Evolutionary conservation across 2,888 invertebrate genomes (phyloP).

Genomic region (Xestia sexstrigata): DNA sequence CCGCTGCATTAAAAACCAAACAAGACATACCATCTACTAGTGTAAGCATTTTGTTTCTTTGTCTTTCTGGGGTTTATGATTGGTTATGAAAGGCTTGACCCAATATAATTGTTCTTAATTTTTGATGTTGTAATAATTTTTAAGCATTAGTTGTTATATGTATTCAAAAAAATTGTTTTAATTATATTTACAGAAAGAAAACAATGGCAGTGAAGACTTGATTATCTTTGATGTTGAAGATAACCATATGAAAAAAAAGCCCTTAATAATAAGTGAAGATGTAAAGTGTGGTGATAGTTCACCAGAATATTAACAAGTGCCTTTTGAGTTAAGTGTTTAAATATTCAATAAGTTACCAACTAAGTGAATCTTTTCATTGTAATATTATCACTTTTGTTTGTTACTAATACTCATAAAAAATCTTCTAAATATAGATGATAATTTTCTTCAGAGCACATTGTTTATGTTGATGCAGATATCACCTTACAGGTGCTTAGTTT

Average conservation of each 20-base stretch:
- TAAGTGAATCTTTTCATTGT: slow-evolving; percentile 53
- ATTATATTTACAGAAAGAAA: slow-evolving; percentile 80
- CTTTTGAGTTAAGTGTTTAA: slow-evolving; percentile 74
- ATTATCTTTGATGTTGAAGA: slow-evolving; percentile 87
- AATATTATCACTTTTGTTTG: slow-evolving; percentile 51
- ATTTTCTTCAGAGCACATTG: slow-evolving; percentile 41
- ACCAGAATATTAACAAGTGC: slow-evolving; percentile 86
- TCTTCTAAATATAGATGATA: slow-evolving; percentile 40
- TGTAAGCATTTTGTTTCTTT: slow-evolving; percentile 75
- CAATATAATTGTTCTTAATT: neutral
- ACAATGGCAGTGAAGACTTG: slow-evolving; percentile 79
- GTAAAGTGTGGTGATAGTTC: slow-evolving; percentile 84
- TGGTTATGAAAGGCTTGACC: neutral
- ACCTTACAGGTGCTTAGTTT: neutral
- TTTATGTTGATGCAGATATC: slow-evolving; percentile 29
- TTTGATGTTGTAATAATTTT: neutral
- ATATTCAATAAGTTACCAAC: slow-evolving; percentile 79
- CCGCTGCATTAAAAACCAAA: slow-evolving; percentile 81
- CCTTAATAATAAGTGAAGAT: slow-evolving; percentile 79
- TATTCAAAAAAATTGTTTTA: neutral
- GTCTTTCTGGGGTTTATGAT: neutral
- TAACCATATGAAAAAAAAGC: slow-evolving; percentile 78
- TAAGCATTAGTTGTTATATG: neutral
- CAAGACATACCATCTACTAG: slow-evolving; percentile 79
- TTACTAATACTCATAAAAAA: slow-evolving; percentile 58